phyloP scores from a whole-genome alignment of 1,140 invertebrate species.

The Camponotus floridanus region DNA sequence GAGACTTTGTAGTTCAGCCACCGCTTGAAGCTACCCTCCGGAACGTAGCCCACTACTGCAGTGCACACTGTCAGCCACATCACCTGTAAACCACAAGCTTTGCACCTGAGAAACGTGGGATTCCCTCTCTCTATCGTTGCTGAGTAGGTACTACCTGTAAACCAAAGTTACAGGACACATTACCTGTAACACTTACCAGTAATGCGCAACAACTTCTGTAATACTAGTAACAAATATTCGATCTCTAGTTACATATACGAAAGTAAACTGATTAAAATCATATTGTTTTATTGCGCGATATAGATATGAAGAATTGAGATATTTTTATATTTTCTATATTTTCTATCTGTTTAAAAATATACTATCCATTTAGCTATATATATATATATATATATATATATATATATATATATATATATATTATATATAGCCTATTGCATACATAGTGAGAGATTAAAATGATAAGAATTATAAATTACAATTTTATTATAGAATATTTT shows the following conservation, averaged over 20 bases:
- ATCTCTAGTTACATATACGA: not conserved
- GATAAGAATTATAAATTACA: not conserved
- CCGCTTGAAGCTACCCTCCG: slow-evolving; percentile 92
- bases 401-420: slow-evolving; percentile 3
- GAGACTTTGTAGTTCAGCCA: slow-evolving; percentile 92
- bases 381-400: slow-evolving; percentile 11
- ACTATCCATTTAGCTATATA: not conserved
- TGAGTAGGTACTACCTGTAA: slow-evolving; percentile 74
- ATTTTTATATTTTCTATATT: not conserved
- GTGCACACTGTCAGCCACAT: slow-evolving; percentile 94
- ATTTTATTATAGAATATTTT: not conserved
- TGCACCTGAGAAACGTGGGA: slow-evolving; percentile 70
- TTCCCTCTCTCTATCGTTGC: slow-evolving; percentile 69
- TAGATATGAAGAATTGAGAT: not conserved
- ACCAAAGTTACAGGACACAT: slow-evolving; percentile 75
- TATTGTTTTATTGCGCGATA: not conserved
- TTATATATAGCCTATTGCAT: not conserved
- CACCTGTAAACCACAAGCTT: slow-evolving; percentile 88
- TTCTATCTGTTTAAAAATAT: slow-evolving; percentile 2
- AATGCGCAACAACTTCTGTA: slow-evolving; percentile 53
- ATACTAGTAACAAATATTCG: slow-evolving; percentile 25
- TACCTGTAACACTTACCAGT: slow-evolving; percentile 74
- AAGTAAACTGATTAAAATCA: not conserved
- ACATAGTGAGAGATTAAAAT: too few species aligned
- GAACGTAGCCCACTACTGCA: slow-evolving; percentile 93